Conservation (phyloP, 2,797 vertebrate genomes). For the Hylomyscus alleni region DNA sequence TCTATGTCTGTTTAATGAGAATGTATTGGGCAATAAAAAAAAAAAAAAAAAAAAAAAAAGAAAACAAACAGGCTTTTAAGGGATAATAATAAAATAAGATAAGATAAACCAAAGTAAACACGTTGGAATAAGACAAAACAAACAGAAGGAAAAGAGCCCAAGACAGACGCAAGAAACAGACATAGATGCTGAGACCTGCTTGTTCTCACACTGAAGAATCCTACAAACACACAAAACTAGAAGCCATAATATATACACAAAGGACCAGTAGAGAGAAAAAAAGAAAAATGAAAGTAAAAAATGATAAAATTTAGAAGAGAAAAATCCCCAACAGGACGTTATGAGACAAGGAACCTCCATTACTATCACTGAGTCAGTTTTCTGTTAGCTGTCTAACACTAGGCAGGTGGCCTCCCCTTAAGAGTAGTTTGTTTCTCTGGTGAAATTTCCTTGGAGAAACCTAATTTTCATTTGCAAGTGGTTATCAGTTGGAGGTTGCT, state of each 20-base stretch:
- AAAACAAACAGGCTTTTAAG: not conserved
- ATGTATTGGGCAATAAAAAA: too few species aligned
- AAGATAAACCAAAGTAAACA: not conserved
- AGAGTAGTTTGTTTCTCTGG: not conserved
- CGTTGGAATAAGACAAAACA: not conserved
- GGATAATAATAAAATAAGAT: not conserved
- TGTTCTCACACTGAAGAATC: not conserved
- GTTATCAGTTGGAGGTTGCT: too few species aligned
- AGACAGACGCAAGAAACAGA: not conserved
- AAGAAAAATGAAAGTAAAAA: not conserved
- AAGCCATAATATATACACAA: not conserved
- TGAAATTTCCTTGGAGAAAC: not conserved
- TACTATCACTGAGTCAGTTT: not conserved
- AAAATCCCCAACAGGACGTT: not conserved
- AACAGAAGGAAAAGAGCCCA: not conserved
- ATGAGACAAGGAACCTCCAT: too few species aligned
- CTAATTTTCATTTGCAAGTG: not conserved
- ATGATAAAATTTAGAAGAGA: not conserved
- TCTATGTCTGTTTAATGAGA: too few species aligned
- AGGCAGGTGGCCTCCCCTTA: not conserved
- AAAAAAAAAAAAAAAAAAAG: not conserved
- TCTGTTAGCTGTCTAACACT: too few species aligned
- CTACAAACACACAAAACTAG: not conserved
- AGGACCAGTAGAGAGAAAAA: not conserved
- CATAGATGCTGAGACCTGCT: not conserved